These are phyloP conservation scores for Malurus melanocephalus DNA, from an alignment of 2,113 vertebrate species.

Conservation along the genomic window DNA sequence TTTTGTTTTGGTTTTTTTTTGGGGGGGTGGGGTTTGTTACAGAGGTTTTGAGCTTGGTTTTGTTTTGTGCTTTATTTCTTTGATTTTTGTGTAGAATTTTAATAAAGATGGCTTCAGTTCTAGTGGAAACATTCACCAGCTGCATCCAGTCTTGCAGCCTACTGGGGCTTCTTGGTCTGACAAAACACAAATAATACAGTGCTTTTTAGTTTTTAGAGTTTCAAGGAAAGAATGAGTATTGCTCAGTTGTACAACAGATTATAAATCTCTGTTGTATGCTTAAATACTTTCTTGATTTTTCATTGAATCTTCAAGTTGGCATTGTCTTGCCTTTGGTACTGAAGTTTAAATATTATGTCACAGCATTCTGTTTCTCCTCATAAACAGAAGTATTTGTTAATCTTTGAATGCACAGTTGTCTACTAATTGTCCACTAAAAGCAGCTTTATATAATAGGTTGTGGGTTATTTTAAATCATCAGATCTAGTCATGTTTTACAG, in stretches of 20 bases:
- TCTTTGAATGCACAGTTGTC: not conserved
- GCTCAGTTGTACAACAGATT: not conserved
- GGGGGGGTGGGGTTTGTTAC: too few relatives aligned
- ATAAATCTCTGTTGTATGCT: not conserved
- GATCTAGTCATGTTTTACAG: not conserved
- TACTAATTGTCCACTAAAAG: not conserved
- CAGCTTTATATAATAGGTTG: not conserved
- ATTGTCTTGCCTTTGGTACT: not conserved
- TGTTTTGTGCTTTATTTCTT: not conserved
- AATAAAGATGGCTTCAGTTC: not conserved
- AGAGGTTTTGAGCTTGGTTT: too few relatives aligned
- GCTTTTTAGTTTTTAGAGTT: not conserved
- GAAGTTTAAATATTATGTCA: not conserved
- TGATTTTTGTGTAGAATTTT: not conserved
- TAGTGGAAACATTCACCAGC: not conserved
- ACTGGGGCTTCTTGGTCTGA: not conserved
- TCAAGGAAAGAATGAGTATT: not conserved
- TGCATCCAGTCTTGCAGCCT: not conserved
- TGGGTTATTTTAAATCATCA: not conserved
- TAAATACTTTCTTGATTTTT: not conserved
- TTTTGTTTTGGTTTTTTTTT: not conserved
- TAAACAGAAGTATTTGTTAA: not conserved
- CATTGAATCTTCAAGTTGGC: not conserved
- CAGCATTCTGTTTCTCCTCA: not conserved
- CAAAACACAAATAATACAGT: not conserved